phyloP scores from a whole-genome alignment of 1,140 invertebrate genomes.

The Teleopsis dalmanni region DNA sequence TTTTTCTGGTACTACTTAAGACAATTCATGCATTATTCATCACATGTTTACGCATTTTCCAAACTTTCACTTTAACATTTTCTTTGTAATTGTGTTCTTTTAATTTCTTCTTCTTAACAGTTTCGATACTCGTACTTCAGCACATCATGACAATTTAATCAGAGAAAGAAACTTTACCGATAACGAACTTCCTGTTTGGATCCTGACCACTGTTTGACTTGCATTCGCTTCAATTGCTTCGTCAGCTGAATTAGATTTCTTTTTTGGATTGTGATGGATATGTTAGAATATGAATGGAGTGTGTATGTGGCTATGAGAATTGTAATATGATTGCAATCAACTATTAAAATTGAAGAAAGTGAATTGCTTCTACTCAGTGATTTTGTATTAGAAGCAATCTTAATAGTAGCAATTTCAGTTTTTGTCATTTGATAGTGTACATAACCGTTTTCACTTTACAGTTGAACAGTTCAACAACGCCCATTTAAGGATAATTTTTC shows the following conservation, averaged over 20 bases:
- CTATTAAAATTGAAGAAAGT: conserved; percentile 6
- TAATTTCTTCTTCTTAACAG: conserved; percentile 6
- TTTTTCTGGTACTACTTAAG: too few relatives aligned
- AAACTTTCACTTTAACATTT: not conserved
- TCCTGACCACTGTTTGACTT: not conserved
- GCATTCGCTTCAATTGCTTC: not conserved
- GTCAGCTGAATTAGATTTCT: conserved; percentile 10
- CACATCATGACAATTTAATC: conserved; percentile 6
- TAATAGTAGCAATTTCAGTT: too few relatives aligned
- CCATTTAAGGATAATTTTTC: too few relatives aligned
- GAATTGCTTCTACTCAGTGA: conserved; percentile 5
- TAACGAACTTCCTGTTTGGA: conserved; percentile 16
- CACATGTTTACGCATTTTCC: conserved; percentile 6
- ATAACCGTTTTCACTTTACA: too few relatives aligned
- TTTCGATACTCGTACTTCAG: not conserved
- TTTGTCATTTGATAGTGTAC: too few relatives aligned
- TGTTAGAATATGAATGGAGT: not conserved
- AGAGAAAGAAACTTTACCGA: conserved; percentile 5
- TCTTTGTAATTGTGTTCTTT: not conserved
- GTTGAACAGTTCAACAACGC: too few relatives aligned
- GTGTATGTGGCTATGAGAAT: not conserved
- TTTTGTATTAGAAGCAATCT: not conserved
- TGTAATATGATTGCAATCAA: conserved; percentile 7
- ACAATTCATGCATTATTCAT: conserved; percentile 15
- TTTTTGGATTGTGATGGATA: conserved; percentile 3